These are phyloP conservation scores for Tethya wilhelma DNA, from an alignment of 37 sponge, comb jelly and placozoan genomes.

Conservation along the genomic window DNA sequence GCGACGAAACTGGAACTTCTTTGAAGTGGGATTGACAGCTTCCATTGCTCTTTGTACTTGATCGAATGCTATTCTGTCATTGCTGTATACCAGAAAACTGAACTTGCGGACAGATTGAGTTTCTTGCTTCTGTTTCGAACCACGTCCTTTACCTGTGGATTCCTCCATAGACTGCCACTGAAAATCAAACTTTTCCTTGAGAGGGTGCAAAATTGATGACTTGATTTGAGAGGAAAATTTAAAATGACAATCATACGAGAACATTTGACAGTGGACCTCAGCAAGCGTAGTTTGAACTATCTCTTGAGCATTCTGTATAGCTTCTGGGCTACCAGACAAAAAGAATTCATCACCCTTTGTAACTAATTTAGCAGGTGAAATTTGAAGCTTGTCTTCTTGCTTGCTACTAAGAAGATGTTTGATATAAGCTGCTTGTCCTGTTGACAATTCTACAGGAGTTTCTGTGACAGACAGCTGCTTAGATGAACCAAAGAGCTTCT, in stretches of 20 bases:
- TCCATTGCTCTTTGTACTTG: conserved; percentile 3
- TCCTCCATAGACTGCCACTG: neutral
- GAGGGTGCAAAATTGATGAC: conserved; percentile 7
- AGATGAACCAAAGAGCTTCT: too few species aligned
- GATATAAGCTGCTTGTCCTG: too few species aligned
- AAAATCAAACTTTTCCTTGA: neutral
- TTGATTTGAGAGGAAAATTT: conserved; percentile 52
- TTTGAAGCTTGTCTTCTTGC: too few species aligned
- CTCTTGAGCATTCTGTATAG: neutral
- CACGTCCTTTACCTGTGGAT: neutral
- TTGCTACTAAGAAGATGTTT: too few species aligned
- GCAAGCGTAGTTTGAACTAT: neutral
- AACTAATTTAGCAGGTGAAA: neutral
- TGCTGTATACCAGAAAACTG: conserved; percentile 28
- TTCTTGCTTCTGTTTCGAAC: neutral
- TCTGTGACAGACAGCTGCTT: too few species aligned
- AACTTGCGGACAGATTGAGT: too few species aligned
- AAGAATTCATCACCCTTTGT: neutral
- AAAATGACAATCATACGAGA: neutral
- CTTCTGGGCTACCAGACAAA: conserved; percentile 13
- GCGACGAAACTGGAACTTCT: neutral
- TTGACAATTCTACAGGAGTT: too few species aligned
- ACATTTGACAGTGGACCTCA: neutral
- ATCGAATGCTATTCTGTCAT: conserved; percentile 10
- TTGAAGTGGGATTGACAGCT: conserved; percentile 7